Evolutionary conservation across 2,888 invertebrate genomes (phyloP), one percentile per base, ranked within the genome.

Genomic region (Lepidocyrtoides sp.): DNA sequence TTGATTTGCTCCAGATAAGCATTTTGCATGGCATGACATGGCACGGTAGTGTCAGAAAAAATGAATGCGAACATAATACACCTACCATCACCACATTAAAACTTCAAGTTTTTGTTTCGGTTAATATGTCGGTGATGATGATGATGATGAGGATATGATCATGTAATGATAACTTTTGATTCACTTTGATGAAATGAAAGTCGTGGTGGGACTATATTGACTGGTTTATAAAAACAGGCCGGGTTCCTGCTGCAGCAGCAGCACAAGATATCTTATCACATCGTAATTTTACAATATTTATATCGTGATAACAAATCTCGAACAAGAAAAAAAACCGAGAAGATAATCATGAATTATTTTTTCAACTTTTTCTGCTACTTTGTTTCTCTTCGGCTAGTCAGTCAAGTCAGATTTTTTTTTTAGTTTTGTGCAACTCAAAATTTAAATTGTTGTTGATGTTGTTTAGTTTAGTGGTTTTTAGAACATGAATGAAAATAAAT

Each of bases 1-100:
- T 26, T 83, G 66, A 83, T 66, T 83, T 83, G 83, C 83, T 83
- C 83, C 83, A 83, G 83, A 66, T 83, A 83, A 66, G 26, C 10
- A n/a, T 36, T 60, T 66, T 66, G 83, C 83, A 83, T 26, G 66
- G 23, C 41, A 32, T 23, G 44, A 54, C 32, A 17, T 57, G 23
- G 48, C 14, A 75, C 26, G 48, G 23, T 48, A 32, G 57, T 79
- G 29, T 57, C 32, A 54, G 57, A 7, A 36, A 69, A 69, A 69
- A n/a, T 54, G 79, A 54, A 29, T 79, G 36, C n/a, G n/a, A n/a
- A n/a, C n/a, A n/a, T n/a, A n/a, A n/a, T 29, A 54, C n/a, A 32
- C 60, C 60, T 29, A 8, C 1, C 60, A 63, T 29, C 8, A 8
- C 10, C 7, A 23, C 8, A 23, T 8, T 60, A 23, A 26, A 8